Conservation (phyloP, 2,797 vertebrate species). For the Paguma larvata region DNA sequence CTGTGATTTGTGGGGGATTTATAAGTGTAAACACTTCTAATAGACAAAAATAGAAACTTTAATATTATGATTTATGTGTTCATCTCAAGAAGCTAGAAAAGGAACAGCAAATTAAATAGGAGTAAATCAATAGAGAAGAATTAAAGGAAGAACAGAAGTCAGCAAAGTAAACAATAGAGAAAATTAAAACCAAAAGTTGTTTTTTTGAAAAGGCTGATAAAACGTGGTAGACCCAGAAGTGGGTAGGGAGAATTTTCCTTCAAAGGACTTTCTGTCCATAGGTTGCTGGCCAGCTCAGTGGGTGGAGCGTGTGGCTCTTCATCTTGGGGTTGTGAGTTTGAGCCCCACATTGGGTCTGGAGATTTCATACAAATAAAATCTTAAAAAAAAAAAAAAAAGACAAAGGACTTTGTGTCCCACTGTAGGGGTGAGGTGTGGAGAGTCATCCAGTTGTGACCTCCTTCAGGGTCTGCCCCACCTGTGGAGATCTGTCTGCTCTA, state of each 20-base stretch:
- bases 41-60: not conserved
- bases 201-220: not conserved
- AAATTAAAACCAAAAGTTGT: not conserved
- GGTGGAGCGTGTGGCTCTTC: not conserved
- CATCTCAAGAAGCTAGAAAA: not conserved
- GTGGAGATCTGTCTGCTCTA: not conserved
- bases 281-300: not conserved
- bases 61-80: not conserved
- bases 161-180: not conserved
- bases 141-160: not conserved
- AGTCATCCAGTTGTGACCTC: not conserved
- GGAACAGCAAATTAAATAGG: not conserved
- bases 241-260: not conserved
- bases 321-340: not conserved
- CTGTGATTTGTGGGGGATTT: not conserved
- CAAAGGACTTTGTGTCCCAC: not conserved
- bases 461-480: not conserved
- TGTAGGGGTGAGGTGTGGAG: not conserved
- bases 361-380: not conserved
- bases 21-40: not conserved
- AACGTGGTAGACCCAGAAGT: not conserved
- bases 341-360: not conserved
- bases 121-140: not conserved
- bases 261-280: not conserved
- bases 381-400: not conserved